Evolutionary conservation across 2,113 vertebrate genomes (phyloP).

Genomic region (Pachyramphus minor): DNA sequence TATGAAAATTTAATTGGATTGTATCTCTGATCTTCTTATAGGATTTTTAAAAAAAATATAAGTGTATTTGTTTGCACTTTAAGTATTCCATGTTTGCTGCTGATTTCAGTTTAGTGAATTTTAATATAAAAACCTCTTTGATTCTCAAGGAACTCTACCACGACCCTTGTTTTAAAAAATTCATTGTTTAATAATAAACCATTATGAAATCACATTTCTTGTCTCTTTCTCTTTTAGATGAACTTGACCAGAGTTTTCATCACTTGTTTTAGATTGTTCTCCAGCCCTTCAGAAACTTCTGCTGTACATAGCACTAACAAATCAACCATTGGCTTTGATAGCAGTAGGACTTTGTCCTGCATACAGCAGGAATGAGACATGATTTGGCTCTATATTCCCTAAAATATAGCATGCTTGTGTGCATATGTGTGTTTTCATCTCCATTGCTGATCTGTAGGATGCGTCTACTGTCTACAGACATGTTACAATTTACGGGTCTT

Average conservation of each 20-base stretch:
- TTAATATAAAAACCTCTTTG: background rate
- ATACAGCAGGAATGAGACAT: background rate
- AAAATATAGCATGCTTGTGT: background rate
- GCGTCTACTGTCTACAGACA: background rate
- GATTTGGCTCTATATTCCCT: background rate
- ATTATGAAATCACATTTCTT: background rate
- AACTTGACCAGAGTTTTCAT: background rate
- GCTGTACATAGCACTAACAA: background rate
- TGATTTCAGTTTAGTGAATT: background rate
- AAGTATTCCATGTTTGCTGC: background rate
- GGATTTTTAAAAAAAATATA: background rate
- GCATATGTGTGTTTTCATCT: background rate
- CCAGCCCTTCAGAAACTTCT: background rate
- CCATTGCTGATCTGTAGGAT: background rate
- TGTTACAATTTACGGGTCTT: background rate
- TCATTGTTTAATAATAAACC: background rate
- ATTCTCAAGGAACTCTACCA: background rate
- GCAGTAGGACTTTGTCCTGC: background rate
- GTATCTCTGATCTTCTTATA: background rate
- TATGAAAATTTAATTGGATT: slow-evolving; percentile 40
- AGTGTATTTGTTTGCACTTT: background rate
- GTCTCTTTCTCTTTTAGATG: background rate
- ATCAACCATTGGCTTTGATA: background rate
- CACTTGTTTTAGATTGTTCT: background rate
- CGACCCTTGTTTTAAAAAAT: background rate